Evolutionary conservation across 1,140 invertebrate genomes (phyloP).

Genomic region (Drosophila ohnishii): DNA sequence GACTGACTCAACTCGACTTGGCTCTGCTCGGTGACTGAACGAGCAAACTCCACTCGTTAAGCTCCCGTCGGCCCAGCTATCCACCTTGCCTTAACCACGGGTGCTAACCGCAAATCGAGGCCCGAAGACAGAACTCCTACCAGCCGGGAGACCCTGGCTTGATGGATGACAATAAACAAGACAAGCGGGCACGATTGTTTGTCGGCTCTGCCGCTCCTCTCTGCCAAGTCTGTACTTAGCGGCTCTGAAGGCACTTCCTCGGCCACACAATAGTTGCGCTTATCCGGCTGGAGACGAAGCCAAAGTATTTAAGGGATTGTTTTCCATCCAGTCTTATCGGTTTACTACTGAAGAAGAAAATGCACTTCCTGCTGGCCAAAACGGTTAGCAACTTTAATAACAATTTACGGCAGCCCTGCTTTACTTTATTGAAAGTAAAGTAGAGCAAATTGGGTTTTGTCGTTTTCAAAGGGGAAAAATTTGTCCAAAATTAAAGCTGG

Average conservation of each 20-base stretch:
- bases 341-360: neutral
- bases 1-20: slow-evolving; percentile 20
- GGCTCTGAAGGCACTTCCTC: slow-evolving; percentile 16
- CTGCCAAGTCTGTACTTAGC: slow-evolving; percentile 20
- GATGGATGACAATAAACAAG: slow-evolving; percentile 60
- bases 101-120: slow-evolving; percentile 54
- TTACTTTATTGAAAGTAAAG: neutral
- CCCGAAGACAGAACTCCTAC: slow-evolving; percentile 30
- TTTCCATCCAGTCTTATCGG: slow-evolving; percentile 9
- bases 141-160: slow-evolving; percentile 17
- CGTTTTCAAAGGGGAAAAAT: neutral
- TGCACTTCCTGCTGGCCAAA: neutral
- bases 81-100: slow-evolving; percentile 20
- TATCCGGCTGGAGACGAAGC: slow-evolving; percentile 14
- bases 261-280: slow-evolving; percentile 33
- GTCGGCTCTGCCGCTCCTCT: slow-evolving; percentile 1
- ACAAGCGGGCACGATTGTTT: slow-evolving; percentile 54
- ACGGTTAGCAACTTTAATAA: neutral
- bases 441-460: neutral
- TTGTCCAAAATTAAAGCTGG: neutral
- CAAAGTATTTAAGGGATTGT: slow-evolving; percentile 13
- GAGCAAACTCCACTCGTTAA: slow-evolving; percentile 31
- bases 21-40: slow-evolving; percentile 35
- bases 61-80: slow-evolving; percentile 13
- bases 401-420: neutral